Base-by-base conservation (phyloP, 2,113 vertebrate species). In the Ptilorrhoa leucosticta region DNA sequence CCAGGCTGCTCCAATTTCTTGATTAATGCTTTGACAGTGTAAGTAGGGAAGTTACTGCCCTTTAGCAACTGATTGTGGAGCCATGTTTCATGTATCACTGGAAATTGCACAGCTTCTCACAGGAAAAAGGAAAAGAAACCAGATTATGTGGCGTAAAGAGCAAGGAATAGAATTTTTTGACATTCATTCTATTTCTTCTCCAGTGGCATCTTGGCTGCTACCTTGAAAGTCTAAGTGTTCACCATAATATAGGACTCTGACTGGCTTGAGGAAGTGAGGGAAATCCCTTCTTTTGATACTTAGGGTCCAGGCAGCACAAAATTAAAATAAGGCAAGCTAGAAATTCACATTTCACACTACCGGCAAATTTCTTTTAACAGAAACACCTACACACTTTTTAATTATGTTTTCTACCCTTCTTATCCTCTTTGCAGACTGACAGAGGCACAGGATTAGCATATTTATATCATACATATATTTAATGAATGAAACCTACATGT, bases 401-500 rank as follows among this genome's bases (percentile, higher is more conserved):
- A 94, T 96, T 94, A 87, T 72, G 71, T 94, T 94, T 97, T 93
- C 93, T 93, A 88, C 75, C 50, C 84, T 65, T 91, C 83, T 86
- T 89, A 73, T 92, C 66, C 91, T 87, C 78, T 93, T 87, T 72
- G 44, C 75, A 91, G 83, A 89, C 83, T 94, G 93, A 90, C 90
- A 95, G 91, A 97, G 31, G 44, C 65, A 92, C 51, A 66, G 84
- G 88, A 95, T 96, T 97, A 95, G 82, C 90, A 95, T 96, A 95
- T 97, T 96, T 94, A 86, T 83, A 73, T 66, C 73, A 83, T 95
- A 92, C 71, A 75, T 96, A 72, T 89, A 93, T 75, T 97, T 94
- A 97, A 97, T 95, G 95, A 97, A 97, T 95, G 86, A 94, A 97
- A 96, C 83, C 83, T 97, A 90, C 78, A 93, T 8, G 12, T 51